Base-by-base conservation (phyloP, 92 coral and sea anemone genomes). In the Siderastrea siderea region DNA sequence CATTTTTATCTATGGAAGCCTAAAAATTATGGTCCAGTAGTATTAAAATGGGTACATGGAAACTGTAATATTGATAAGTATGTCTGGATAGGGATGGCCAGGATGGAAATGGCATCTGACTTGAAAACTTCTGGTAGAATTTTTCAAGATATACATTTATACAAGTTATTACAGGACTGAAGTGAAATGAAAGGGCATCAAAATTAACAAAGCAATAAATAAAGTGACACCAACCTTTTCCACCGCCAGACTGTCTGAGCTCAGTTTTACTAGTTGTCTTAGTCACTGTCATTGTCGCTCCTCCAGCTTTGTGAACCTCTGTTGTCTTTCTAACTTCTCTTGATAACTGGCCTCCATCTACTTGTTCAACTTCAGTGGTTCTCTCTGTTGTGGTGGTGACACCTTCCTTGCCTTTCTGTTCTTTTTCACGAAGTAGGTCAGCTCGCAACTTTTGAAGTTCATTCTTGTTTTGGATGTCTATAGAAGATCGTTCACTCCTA, bases 191-290 rank as follows among this genome's bases (percentile, higher is more conserved):
- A 26, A 26, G 38, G 38, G 38, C 38, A 26, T 26, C 38, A 26
- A 26, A 26, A 26, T 26, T 26, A 26, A 26, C 38, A 26, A 26
- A 26, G 38, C 38, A 26, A 26, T 26, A 26, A 26, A 26, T 26
- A 26, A 26, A 26, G 38, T 26, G 38, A 26, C 44, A 69, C 86
- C 54, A 66, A 85, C 89, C 83, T 76, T 77, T 85, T 14, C 84
- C 71, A 9, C 57, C 80, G 55, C 74, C 80, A 58, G 81, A 13
- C n/a, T 58, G 50, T n/a, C 62, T 71, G 53, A 79, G 67, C 57
- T 87, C 90, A 0, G 93, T 87, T 26, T 91, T 93, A 59, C 66
- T 72, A 13, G 95, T 90, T 44, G 98, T 94, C 82, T 88, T 94
- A 43, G 96, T 94, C 60, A 90, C 75, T 15, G 94, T 88, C 59